Base-by-base conservation (phyloP, 2,797 vertebrate species). In the Urophycis tenuis region DNA sequence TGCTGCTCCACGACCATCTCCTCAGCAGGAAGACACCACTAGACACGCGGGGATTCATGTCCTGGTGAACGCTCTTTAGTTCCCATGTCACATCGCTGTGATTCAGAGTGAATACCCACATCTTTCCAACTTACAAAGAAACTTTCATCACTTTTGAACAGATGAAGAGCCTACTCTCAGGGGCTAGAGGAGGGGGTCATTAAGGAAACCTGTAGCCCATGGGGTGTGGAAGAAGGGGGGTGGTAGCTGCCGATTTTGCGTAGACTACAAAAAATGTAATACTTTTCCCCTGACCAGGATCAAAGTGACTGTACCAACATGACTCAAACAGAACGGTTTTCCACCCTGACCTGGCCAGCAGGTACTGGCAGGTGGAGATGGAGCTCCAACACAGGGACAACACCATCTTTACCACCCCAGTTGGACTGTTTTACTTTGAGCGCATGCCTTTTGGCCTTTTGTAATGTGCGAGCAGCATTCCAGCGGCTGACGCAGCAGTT, bases 401-500 rank as follows among this genome's bases (percentile, higher is more conserved):
- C 8, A 60, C 53, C 17, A 15, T 15, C 17, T 60, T 60, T 14
- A 60, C 53, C 53, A 60, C 53, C 0, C 53, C 53, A n/a, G 8
- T 60, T 17, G 53, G 53, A 7, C 53, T 60, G 15, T 14, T 60
- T 60, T 7, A 60, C 5, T 60, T 60, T 15, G 53, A 60, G 12
- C 15, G 53, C 15, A 60, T 60, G 53, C 36, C 73, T 25, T 35
- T 35, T 35, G 34, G 34, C n/a, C 3, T 35, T 35, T 3, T 35
- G 34, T 35, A 35, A 35, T 8, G 8, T 4, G 19, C 35, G n/a
- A 30, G 73, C n/a, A 3, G 33, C 76, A 2, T 77, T 79, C 1
- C 83, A 84, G 69, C 33, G 78, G 1, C 1, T 84, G 1, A 82
- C 79, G 75, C 77, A 84, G 3, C 60, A 73, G 0, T 81, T 6